These are phyloP conservation scores for Apodemia mormo DNA, from an alignment of 2,888 invertebrate species.

Conservation along the genomic window DNA sequence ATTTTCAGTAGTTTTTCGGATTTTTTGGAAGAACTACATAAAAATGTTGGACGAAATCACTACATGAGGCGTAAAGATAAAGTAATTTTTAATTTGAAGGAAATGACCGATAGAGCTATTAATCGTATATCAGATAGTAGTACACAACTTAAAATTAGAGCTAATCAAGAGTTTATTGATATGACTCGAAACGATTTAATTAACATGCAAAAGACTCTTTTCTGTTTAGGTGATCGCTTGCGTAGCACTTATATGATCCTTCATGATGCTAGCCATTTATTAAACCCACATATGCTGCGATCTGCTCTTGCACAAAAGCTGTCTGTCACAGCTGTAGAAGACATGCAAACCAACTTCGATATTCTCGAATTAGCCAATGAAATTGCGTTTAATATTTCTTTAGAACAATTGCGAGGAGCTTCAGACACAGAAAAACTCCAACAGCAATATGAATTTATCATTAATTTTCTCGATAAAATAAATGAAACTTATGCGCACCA, in stretches of 20 bases:
- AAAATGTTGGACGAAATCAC: slow-evolving; percentile 30
- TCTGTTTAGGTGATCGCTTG: slow-evolving; percentile 54
- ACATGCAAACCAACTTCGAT: slow-evolving; percentile 61
- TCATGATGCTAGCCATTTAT: slow-evolving; percentile 60
- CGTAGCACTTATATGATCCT: slow-evolving; percentile 56
- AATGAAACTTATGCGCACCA: slow-evolving; percentile 54
- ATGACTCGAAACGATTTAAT: slow-evolving; percentile 41
- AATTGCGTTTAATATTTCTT: slow-evolving; percentile 53
- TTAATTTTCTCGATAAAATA: slow-evolving; percentile 48
- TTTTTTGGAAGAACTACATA: slow-evolving; percentile 49
- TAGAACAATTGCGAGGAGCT: slow-evolving; percentile 56
- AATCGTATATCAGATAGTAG: slow-evolving; percentile 22
- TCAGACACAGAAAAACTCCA: slow-evolving; percentile 58
- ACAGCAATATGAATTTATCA: slow-evolving; percentile 45
- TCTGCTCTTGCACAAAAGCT: slow-evolving; percentile 60
- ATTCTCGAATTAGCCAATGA: slow-evolving; percentile 56
- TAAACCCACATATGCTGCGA: slow-evolving; percentile 64
- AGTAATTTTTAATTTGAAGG: slow-evolving; percentile 17
- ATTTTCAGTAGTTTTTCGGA: slow-evolving; percentile 50
- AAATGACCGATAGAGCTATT: slow-evolving; percentile 24
- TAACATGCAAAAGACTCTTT: slow-evolving; percentile 55
- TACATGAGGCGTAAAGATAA: slow-evolving; percentile 1
- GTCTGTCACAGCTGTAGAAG: slow-evolving; percentile 65
- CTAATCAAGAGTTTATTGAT: slow-evolving; percentile 26
- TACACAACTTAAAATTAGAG: slow-evolving; percentile 16